phyloP scores from a whole-genome alignment of 2,888 invertebrate species.

The Chrysodeixis includens region DNA sequence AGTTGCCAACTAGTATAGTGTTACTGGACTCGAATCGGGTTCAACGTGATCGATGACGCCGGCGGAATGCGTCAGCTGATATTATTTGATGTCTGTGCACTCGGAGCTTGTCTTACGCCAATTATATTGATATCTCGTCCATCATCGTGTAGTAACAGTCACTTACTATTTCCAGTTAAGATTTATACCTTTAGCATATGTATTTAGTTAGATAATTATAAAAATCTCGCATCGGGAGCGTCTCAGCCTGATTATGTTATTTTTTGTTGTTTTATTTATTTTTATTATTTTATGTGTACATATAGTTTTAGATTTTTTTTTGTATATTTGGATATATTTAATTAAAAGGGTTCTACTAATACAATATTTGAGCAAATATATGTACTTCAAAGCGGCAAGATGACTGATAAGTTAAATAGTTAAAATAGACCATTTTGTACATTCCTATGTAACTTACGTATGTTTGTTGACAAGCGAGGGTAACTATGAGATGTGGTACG shows the following conservation, averaged over 20 bases:
- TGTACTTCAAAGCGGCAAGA: slow-evolving; percentile 40
- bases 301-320: slow-evolving; percentile 54
- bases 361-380: slow-evolving; percentile 36
- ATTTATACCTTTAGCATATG: slow-evolving; percentile 21
- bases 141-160: slow-evolving; percentile 33
- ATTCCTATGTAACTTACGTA: slow-evolving; percentile 47
- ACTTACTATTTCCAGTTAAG: slow-evolving; percentile 29
- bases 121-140: slow-evolving; percentile 34
- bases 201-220: slow-evolving; percentile 34
- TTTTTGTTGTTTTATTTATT: slow-evolving; percentile 53
- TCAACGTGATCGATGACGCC: slow-evolving; percentile 47
- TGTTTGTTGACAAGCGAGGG: slow-evolving; percentile 25
- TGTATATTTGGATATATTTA: slow-evolving; percentile 46
- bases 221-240: slow-evolving; percentile 37
- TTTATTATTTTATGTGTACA: slow-evolving; percentile 56
- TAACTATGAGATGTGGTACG: slow-evolving; percentile 25
- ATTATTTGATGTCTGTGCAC: slow-evolving; percentile 32
- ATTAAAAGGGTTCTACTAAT: slow-evolving; percentile 25
- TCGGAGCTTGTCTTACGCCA: slow-evolving; percentile 20
- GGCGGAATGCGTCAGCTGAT: slow-evolving; percentile 38
- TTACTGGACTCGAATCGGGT: slow-evolving; percentile 50
- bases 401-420: slow-evolving; percentile 54
- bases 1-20: slow-evolving; percentile 54
- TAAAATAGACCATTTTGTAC: slow-evolving; percentile 46
- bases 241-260: slow-evolving; percentile 35